Conservation (phyloP, 64 coral and sea anemone species). For the Stylophora pistillata region DNA sequence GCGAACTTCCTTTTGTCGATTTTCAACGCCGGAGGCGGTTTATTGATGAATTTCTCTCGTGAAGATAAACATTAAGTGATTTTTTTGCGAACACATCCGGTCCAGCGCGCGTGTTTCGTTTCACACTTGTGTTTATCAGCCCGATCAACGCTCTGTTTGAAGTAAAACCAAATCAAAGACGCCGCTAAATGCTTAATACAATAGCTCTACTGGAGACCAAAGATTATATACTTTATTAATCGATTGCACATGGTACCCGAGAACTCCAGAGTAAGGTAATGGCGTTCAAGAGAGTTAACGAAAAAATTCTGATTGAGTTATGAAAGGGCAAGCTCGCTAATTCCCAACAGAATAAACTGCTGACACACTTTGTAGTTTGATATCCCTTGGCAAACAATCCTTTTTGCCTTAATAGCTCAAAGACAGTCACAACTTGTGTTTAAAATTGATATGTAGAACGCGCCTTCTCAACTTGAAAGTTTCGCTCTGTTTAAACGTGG, state of each 20-base stretch:
- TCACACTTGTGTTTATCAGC: constrained; percentile 71
- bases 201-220: constrained; percentile 11
- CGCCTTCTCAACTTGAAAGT: neutral
- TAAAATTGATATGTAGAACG: constrained; percentile 14
- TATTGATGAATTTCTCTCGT: constrained; percentile 35
- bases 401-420: neutral
- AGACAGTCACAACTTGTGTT: neutral
- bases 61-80: constrained; percentile 59
- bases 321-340: no score
- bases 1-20: neutral
- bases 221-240: constrained; percentile 56
- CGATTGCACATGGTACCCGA: constrained; percentile 14
- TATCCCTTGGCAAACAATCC: constrained; percentile 17
- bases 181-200: constrained; percentile 75
- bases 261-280: neutral
- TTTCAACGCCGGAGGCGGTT: constrained; percentile 17
- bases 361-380: neutral
- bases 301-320: no score
- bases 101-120: constrained; percentile 28
- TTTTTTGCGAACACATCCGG: constrained; percentile 23
- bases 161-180: constrained; percentile 55
- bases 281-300: neutral
- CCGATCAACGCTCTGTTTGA: constrained; percentile 55
- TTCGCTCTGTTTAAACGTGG: no score
- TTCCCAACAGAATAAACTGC: neutral